phyloP scores from a whole-genome alignment of 2,113 vertebrate genomes.

The Tiliqua scincoides region DNA sequence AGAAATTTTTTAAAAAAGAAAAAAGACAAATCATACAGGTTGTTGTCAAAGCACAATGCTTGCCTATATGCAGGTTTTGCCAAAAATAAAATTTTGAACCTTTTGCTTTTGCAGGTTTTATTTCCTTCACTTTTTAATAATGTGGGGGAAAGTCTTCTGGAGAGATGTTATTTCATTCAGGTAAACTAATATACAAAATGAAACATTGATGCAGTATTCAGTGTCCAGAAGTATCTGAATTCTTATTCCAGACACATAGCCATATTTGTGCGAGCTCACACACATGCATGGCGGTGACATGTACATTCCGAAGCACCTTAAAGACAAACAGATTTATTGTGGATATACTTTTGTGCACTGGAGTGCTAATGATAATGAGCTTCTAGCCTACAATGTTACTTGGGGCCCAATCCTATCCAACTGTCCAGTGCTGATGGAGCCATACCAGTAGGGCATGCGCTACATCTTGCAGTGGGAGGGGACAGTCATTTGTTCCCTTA shows the following conservation, averaged over 20 bases:
- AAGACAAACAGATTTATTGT: neutral
- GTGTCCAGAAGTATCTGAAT: neutral
- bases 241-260: neutral
- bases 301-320: too few species aligned
- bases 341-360: neutral
- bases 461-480: neutral
- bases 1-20: too few species aligned
- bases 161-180: neutral
- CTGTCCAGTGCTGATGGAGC: too few species aligned
- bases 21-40: neutral
- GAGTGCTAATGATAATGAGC: neutral
- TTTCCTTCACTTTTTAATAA: neutral
- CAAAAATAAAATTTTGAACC: neutral
- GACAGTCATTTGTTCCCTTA: too few species aligned
- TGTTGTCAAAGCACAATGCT: slow-evolving; percentile 3
- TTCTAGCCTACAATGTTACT: neutral
- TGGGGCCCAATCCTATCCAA: too few species aligned
- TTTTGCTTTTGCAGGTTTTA: neutral
- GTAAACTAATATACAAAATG: neutral
- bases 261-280: neutral
- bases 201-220: neutral
- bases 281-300: too few species aligned
- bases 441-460: too few species aligned
- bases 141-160: neutral
- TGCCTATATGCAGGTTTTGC: neutral